Evolutionary conservation across 2,888 invertebrate genomes (phyloP), one percentile per base, ranked within the genome.

Genomic region (Globia sparganii): DNA sequence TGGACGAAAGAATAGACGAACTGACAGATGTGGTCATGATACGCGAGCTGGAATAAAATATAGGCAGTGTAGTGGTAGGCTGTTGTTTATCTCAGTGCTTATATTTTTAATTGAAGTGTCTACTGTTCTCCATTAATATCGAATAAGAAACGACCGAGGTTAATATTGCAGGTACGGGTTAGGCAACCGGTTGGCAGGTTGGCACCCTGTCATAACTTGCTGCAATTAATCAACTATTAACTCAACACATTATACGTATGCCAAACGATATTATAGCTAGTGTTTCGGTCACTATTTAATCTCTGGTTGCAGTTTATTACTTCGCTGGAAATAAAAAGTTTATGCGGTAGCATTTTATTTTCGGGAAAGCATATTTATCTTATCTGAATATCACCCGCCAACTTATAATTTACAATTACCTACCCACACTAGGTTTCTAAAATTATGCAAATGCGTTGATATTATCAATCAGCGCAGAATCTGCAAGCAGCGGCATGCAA

Each of bases 201-300:
- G 86, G 86, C 88, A 79, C 61, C 28, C 43, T 65, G 64, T 77
- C 69, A 82, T 86, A 78, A 77, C 80, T 82, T 87, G 56, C 40
- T 79, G 65, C 58, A 61, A 74, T 84, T 66, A 72, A 72, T 84
- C 80, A 83, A 73, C 74, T 85, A 72, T 64, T 85, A 80, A 65
- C 69, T 81, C 86, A 81, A 61, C 82, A 85, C 69, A 25, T 58
- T 58, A 46, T 15, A 66, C n/a, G 56, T 75, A 70, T 75, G 69
- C 66, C 82, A 81, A 77, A 62, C 31, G 31, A 28, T 73, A 49
- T 59, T 64, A 21, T 62, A 58, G 40, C n/a, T 31, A 40, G 25
- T 28, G 34, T 58, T 58, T 49, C 9, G 11, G 21, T 28, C 40
- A 31, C 11, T 15, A 59, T 75, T 59, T 31, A 43, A 53, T 82